Base-by-base conservation (phyloP, 2,888 invertebrate genomes). In the Trichacis sp. region DNA sequence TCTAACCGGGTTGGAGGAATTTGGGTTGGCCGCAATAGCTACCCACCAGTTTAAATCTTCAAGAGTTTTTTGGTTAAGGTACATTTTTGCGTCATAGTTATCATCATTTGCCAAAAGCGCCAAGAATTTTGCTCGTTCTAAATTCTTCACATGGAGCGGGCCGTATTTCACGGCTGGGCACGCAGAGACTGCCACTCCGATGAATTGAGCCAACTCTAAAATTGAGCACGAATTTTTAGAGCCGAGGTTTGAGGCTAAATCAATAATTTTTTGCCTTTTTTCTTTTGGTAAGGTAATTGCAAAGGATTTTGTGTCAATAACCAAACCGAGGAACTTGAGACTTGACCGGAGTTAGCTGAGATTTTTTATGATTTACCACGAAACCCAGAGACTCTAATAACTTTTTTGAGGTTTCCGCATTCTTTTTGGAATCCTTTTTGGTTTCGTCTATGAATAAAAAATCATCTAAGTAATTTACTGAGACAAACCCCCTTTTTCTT, bases 161-260 rank as follows among this genome's bases (percentile, higher is more conserved):
- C 56, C 60, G 20, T 65, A 60, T 40, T 40, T 47, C 0, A 65
- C 20, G 6, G 60, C 64, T 18, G 55, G 64, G n/a, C n/a, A 17
- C 46, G n/a, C n/a, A n/a, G n/a, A n/a, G n/a, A n/a, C n/a, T n/a
- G n/a, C n/a, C n/a, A n/a, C n/a, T n/a, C n/a, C n/a, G n/a, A n/a
- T n/a, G n/a, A n/a, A n/a, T n/a, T n/a, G n/a, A n/a, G n/a, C n/a
- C n/a, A n/a, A n/a, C 45, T 0, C 5, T 29, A 6, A 29, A 29
- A 29, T 4, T 29, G 29, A 6, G 9, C 4, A 29, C 4, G 29
- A 45, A 9, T 24, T 36, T 45, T 45, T 55, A 0, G 9, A 1
- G 1, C 1, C 12, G 9, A n/a, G n/a, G n/a, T n/a, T n/a, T n/a
- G n/a, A n/a, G n/a, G n/a, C n/a, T n/a, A n/a, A n/a, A n/a, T n/a